Evolutionary conservation across 2,888 invertebrate species (phyloP), one percentile per base, ranked within the genome.

Genomic region (Neoaliturus tenellus): DNA sequence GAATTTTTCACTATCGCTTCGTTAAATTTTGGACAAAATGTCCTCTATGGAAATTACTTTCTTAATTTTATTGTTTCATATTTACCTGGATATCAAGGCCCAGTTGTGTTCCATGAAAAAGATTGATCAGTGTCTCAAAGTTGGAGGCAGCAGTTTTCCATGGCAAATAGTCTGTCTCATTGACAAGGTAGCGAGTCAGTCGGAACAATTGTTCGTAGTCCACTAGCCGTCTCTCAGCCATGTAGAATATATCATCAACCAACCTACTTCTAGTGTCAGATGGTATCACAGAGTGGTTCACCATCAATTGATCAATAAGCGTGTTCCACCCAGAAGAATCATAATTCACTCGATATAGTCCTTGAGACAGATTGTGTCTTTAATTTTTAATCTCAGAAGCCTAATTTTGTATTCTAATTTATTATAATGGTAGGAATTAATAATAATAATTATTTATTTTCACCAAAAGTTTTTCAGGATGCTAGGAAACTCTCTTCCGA

Each of bases 321-420:
- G 94, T 89, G 78, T 92, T 90, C 96, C 96, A 96, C 89, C 95
- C 96, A 5, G 89, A 90, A 10, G 89, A 88, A 87, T 96, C 95
- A 88, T 96, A 96, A 90, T 95, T 95, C 1, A 96, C 95, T 80
- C 95, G 92, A 88, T 94, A 95, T 88, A 93, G 94, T 55, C 94
- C 87, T 87, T 62, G 17, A 25, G 10, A 35, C 6, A 10, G 10
- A 10, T 35, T 35, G 4, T 35, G 4, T 35, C 10, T 35, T 35
- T 35, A 35, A 35, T 35, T 10, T 10, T 35, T n/a, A n/a, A n/a
- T n/a, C n/a, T n/a, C n/a, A n/a, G n/a, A n/a, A n/a, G n/a, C n/a
- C n/a, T n/a, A n/a, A n/a, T n/a, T n/a, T n/a, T n/a, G n/a, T n/a
- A n/a, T n/a, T n/a, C n/a, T n/a, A n/a, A n/a, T n/a, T n/a, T n/a